Conservation (phyloP, 1,140 invertebrate species). For the Orchesella cincta region DNA sequence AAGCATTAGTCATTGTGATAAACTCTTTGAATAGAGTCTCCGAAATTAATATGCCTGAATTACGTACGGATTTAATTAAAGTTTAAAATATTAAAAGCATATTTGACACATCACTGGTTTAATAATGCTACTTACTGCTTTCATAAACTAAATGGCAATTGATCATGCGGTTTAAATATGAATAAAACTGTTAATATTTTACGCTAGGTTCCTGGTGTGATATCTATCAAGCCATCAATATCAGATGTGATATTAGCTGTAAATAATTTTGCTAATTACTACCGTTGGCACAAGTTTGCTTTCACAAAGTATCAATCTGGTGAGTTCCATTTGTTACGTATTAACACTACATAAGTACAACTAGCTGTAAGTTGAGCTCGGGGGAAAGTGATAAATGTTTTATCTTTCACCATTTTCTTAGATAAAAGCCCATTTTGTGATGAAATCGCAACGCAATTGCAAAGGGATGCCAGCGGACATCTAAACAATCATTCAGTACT, state of each 20-base stretch:
- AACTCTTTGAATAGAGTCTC: too few species aligned
- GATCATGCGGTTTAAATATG: too few species aligned
- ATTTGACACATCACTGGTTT: too few species aligned
- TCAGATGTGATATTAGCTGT: slow-evolving; percentile 46
- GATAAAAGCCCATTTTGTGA: slow-evolving; percentile 49
- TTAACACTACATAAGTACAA: too few species aligned
- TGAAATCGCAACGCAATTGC: slow-evolving; percentile 43
- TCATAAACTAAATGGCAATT: too few species aligned
- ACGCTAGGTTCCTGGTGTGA: slow-evolving; percentile 41
- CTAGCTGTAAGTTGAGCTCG: too few species aligned
- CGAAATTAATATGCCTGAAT: too few species aligned
- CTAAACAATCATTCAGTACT: slow-evolving; percentile 37
- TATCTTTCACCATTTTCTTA: slow-evolving; percentile 28
- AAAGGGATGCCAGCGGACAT: slow-evolving; percentile 27
- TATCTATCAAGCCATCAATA: slow-evolving; percentile 46
- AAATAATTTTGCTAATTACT: slow-evolving; percentile 42
- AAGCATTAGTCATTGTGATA: too few species aligned
- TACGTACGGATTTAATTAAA: too few species aligned
- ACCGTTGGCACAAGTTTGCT: slow-evolving; percentile 43
- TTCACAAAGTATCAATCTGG: slow-evolving; percentile 45
- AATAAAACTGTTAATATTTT: not conserved
- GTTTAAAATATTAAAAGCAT: too few species aligned
- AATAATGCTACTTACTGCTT: too few species aligned
- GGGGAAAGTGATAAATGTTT: not conserved
- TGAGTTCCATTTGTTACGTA: slow-evolving; percentile 29